These are phyloP conservation scores for Galaxea fascicularis DNA, from an alignment of 92 coral and sea anemone genomes.

Conservation along the genomic window DNA sequence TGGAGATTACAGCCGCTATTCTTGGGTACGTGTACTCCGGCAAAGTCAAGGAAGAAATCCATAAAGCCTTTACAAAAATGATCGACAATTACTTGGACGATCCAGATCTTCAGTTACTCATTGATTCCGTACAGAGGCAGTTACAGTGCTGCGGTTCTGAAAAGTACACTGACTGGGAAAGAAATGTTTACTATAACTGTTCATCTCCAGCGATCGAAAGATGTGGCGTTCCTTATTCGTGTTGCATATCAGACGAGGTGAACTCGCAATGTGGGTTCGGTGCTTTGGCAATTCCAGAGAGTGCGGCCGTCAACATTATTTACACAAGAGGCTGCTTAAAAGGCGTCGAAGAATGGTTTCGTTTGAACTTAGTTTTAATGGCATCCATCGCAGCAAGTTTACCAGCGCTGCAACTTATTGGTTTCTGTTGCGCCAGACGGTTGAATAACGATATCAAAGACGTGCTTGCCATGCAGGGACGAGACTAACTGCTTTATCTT, in stretches of 20 bases:
- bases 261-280: slow-evolving; percentile 94
- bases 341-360: slow-evolving; percentile 90
- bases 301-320: slow-evolving; percentile 62
- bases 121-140: slow-evolving; percentile 85
- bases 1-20: slow-evolving; percentile 82
- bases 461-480: slow-evolving; percentile 58
- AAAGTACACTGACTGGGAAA: slow-evolving; percentile 83
- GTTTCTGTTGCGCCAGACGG: slow-evolving; percentile 78
- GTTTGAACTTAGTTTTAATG: slow-evolving; percentile 75
- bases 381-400: slow-evolving; percentile 78
- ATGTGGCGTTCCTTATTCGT: slow-evolving; percentile 95
- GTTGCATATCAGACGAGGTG: slow-evolving; percentile 84
- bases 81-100: slow-evolving; percentile 88
- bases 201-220: slow-evolving; percentile 82
- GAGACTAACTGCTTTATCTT: neutral
- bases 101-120: slow-evolving; percentile 83
- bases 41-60: slow-evolving; percentile 76
- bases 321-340: slow-evolving; percentile 83
- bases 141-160: slow-evolving; percentile 91
- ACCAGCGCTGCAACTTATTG: slow-evolving; percentile 78
- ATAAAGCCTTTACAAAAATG: slow-evolving; percentile 77
- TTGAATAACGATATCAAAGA: slow-evolving; percentile 81
- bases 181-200: slow-evolving; percentile 89
- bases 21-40: slow-evolving; percentile 84
- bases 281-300: slow-evolving; percentile 56